Conservation (phyloP, 2,888 invertebrate species). For the Eugnorisma glareosa region DNA sequence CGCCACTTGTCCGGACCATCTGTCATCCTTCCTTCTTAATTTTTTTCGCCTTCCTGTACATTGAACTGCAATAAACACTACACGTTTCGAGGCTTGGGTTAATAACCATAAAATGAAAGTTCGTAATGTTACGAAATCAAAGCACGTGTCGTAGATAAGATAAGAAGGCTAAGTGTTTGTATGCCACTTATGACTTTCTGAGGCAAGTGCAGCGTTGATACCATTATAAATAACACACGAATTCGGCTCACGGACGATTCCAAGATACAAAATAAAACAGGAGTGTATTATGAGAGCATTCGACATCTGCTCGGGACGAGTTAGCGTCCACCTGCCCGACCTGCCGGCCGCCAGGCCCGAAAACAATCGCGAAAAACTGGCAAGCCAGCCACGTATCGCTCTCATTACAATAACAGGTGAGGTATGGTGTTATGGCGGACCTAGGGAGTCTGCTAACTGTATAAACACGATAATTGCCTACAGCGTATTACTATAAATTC, state of each 20-base stretch:
- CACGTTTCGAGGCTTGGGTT: conserved; percentile 5
- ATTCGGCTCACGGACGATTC: conserved; percentile 40
- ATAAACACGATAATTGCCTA: conserved; percentile 54
- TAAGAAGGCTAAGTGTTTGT: conserved; percentile 40
- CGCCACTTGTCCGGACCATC: conserved; percentile 70
- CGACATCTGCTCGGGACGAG: conserved; percentile 82
- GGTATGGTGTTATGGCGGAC: conserved; percentile 61
- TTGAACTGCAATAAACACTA: conserved; percentile 40
- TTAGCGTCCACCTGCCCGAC: conserved; percentile 79
- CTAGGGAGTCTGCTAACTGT: conserved; percentile 53
- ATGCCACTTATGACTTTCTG: conserved; percentile 18
- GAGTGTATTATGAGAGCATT: conserved; percentile 67
- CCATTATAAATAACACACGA: conserved; percentile 47
- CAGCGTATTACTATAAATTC: conserved; percentile 56
- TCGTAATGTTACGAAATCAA: conserved; percentile 43
- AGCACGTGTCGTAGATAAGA: conserved; percentile 45
- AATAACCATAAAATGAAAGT: conserved; percentile 41
- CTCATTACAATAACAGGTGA: conserved; percentile 81
- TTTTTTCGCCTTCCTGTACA: conserved; percentile 64
- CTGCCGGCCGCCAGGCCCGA: conserved; percentile 63
- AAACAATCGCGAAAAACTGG: conserved; percentile 84
- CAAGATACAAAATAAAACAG: conserved; percentile 66
- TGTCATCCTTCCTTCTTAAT: conserved; percentile 78
- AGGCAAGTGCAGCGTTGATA: conserved; percentile 38
- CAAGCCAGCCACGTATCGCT: conserved; percentile 40